These are phyloP conservation scores for Motacilla tschutschensis DNA, from an alignment of 2,113 vertebrate genomes.

Conservation along the genomic window DNA sequence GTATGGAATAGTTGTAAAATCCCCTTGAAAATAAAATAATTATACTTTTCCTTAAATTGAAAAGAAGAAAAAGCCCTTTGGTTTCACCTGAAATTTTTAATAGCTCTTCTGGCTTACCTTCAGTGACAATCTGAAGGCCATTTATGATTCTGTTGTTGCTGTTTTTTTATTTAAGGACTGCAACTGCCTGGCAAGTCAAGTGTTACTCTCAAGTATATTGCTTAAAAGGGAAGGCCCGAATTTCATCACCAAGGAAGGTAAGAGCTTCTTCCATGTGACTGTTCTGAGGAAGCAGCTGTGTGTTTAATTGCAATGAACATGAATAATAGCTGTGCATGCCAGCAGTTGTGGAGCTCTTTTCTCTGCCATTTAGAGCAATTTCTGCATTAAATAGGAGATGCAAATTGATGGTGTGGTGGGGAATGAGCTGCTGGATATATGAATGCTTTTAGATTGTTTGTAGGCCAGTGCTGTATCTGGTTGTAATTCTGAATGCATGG, in stretches of 20 bases:
- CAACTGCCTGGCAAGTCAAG: conserved; percentile 87
- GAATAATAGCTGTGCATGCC: background rate
- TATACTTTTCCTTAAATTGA: background rate
- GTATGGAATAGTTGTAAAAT: background rate
- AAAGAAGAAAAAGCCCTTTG: background rate
- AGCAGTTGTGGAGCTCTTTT: conserved; percentile 17
- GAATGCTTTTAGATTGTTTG: background rate
- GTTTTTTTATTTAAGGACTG: conserved; percentile 79
- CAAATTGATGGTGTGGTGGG: background rate
- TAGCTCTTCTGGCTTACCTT: background rate
- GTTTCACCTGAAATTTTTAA: background rate
- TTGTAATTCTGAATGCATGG: background rate
- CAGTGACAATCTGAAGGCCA: background rate
- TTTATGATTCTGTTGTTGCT: background rate
- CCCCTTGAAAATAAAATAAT: background rate
- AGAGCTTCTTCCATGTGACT: background rate
- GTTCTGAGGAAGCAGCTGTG: background rate
- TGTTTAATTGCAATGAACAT: background rate
- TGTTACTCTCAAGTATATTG: conserved; percentile 84
- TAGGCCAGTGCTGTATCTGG: background rate
- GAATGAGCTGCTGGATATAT: background rate
- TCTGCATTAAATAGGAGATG: conserved; percentile 30
- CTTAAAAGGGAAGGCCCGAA: conserved; percentile 89
- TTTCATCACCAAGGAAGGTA: conserved; percentile 90
- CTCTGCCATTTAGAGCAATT: conserved; percentile 24